Evolutionary conservation across 2,113 vertebrate species (phyloP).

Genomic region (Embiotoca jacksoni): DNA sequence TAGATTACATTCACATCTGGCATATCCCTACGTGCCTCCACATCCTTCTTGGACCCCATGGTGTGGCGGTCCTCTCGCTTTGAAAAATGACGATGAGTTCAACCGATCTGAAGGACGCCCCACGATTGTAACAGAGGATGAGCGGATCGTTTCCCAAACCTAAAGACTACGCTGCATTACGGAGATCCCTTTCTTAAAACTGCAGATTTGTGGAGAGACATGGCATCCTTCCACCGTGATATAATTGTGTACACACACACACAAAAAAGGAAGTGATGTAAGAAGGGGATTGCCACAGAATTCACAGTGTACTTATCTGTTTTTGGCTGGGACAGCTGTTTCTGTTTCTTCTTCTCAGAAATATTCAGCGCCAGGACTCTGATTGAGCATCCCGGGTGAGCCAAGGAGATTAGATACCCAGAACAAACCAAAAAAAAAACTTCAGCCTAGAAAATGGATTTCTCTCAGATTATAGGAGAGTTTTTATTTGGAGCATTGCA

Average conservation of each 20-base stretch:
- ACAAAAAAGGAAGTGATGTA: constrained; percentile 57
- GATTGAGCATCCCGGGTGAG: constrained; percentile 44
- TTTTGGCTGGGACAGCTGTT: constrained; percentile 38
- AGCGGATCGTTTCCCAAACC: constrained; percentile 6
- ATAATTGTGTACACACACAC: constrained; percentile 4
- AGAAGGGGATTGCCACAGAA: constrained; percentile 51
- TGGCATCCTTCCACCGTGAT: background rate
- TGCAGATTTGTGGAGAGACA: constrained; percentile 9
- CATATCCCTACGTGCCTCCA: constrained; percentile 31
- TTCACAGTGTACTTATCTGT: constrained; percentile 42
- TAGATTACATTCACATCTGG: constrained; percentile 79
- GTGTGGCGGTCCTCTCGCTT: constrained; percentile 15
- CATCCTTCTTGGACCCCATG: constrained; percentile 25
- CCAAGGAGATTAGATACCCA: constrained; percentile 57
- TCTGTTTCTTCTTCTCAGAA: constrained; percentile 37
- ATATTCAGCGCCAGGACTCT: constrained; percentile 37
- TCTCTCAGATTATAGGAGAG: constrained; percentile 73
- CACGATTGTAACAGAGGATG: constrained; percentile 14
- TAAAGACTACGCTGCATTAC: background rate
- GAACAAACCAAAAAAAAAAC: constrained; percentile 45
- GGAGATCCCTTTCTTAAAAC: background rate
- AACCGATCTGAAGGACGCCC: background rate
- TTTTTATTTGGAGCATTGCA: constrained; percentile 79
- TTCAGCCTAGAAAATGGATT: constrained; percentile 63
- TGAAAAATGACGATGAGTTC: constrained; percentile 10